Conservation (phyloP, 2,113 vertebrate genomes). For the Polyodon spathula region DNA sequence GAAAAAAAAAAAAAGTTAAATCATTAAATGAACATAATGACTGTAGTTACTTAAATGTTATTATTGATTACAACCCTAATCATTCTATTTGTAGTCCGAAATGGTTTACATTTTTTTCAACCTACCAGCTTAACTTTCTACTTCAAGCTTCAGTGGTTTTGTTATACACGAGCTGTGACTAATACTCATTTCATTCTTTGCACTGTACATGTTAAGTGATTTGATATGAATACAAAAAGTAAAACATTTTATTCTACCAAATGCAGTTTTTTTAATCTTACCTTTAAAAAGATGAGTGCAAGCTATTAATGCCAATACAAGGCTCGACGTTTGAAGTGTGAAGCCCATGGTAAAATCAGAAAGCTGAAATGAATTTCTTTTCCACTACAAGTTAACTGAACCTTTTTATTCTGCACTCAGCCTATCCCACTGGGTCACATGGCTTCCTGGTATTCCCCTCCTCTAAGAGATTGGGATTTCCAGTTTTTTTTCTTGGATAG, state of each 20-base stretch:
- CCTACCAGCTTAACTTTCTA: too few relatives aligned
- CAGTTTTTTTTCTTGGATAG: not conserved
- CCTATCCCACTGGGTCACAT: slow-evolving; percentile 12
- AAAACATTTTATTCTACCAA: not conserved
- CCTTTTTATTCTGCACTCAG: slow-evolving; percentile 14
- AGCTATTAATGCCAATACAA: slow-evolving; percentile 11
- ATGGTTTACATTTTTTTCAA: too few relatives aligned
- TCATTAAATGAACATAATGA: too few relatives aligned
- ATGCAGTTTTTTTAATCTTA: slow-evolving; percentile 9
- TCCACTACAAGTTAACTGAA: not conserved
- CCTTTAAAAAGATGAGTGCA: slow-evolving; percentile 16
- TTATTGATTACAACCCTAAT: too few relatives aligned
- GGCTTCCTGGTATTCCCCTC: not conserved
- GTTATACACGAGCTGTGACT: too few relatives aligned
- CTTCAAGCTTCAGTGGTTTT: too few relatives aligned
- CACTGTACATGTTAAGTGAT: too few relatives aligned
- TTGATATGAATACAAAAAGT: too few relatives aligned
- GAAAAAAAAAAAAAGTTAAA: slow-evolving; percentile 9
- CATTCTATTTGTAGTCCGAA: too few relatives aligned
- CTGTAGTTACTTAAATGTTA: too few relatives aligned
- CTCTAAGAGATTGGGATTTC: not conserved
- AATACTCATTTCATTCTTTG: too few relatives aligned
- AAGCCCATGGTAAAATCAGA: slow-evolving; percentile 18
- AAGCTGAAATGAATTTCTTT: not conserved
- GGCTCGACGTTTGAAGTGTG: not conserved